Evolutionary conservation across 2,888 invertebrate genomes (phyloP).

Genomic region (Sycophila texana): DNA sequence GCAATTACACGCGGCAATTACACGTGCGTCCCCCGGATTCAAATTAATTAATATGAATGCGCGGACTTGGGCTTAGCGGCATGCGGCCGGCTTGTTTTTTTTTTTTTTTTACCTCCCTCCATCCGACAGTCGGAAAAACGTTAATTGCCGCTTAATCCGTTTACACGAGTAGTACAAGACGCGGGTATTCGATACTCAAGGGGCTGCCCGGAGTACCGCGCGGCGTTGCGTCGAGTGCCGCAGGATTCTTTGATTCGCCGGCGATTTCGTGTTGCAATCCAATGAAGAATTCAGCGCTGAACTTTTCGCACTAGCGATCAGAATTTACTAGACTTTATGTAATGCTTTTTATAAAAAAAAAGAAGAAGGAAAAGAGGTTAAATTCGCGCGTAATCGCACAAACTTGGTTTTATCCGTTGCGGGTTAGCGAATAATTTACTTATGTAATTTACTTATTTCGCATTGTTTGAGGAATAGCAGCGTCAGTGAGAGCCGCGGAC

Average conservation of each 20-base stretch:
- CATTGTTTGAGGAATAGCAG: too few species aligned
- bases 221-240: neutral
- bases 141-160: constrained; percentile 48
- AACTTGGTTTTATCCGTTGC: neutral
- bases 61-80: constrained; percentile 30
- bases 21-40: constrained; percentile 25
- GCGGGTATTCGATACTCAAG: constrained; percentile 12
- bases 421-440: too few species aligned
- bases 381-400: neutral
- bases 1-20: constrained; percentile 38
- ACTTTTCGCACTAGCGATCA: too few species aligned
- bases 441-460: too few species aligned
- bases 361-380: neutral
- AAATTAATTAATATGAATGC: constrained; percentile 53
- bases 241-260: too few species aligned
- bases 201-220: neutral
- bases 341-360: too few species aligned
- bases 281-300: too few species aligned
- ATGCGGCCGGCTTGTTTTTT: neutral
- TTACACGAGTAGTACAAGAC: constrained; percentile 16
- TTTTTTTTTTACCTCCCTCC: neutral
- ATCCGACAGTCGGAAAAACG: constrained; percentile 20
- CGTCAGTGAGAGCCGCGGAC: too few species aligned
- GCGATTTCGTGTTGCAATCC: too few species aligned
- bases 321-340: too few species aligned